Conservation (phyloP, 1,140 invertebrate genomes). For the Drosophila ercepeae region DNA sequence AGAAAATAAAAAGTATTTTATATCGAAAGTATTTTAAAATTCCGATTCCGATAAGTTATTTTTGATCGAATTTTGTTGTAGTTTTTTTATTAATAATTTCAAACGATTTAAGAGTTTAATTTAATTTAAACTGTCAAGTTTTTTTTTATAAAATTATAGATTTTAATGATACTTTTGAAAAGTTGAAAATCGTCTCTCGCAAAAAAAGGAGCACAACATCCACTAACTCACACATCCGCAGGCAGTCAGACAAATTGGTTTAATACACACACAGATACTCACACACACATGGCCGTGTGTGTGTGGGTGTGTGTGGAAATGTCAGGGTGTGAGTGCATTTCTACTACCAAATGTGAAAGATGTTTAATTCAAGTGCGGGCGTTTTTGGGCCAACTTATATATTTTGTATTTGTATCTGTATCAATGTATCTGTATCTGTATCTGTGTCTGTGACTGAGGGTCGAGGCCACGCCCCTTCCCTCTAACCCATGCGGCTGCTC, state of each 20-base stretch:
- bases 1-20: too few species aligned
- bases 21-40: too few species aligned
- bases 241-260: conserved; percentile 76
- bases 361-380: conserved; percentile 74
- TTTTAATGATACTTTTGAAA: not conserved
- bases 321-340: conserved; percentile 25
- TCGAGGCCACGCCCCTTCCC: conserved; percentile 22
- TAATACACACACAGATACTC: conserved; percentile 44
- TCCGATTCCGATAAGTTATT: too few species aligned
- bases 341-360: conserved; percentile 56
- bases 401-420: conserved; percentile 5
- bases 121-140: too few species aligned
- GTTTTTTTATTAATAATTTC: too few species aligned
- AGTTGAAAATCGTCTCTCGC: conserved; percentile 16
- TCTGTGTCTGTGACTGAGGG: conserved; percentile 29
- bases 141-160: not conserved
- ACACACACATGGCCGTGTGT: not conserved
- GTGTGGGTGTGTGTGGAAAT: conserved; percentile 27
- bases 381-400: conserved; percentile 33
- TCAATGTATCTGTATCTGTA: not conserved
- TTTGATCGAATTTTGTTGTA: too few species aligned
- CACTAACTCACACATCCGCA: conserved; percentile 28
- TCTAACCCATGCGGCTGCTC: conserved; percentile 11
- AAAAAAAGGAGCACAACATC: conserved; percentile 30
- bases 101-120: too few species aligned